Conservation (phyloP, 2,888 invertebrate species). For the Ecdyonurus torrentis region DNA sequence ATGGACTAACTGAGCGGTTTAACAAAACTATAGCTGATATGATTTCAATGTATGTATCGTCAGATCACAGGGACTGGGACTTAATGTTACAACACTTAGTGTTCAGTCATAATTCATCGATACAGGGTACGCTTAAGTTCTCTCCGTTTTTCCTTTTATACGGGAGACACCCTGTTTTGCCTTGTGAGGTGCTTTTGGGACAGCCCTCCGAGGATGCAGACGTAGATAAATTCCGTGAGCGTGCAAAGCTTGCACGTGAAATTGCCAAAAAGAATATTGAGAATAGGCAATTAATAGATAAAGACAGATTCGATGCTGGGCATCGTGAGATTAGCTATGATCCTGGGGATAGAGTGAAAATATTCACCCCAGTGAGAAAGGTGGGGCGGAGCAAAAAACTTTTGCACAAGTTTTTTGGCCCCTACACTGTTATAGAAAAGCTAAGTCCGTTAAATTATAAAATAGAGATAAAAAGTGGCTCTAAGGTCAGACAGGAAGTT, state of each 20-base stretch:
- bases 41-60: constrained; percentile 13
- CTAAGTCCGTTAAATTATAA: background rate
- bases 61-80: constrained; percentile 14
- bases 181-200: constrained; percentile 10
- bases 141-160: constrained; percentile 14
- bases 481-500: background rate
- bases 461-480: background rate
- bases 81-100: constrained; percentile 8
- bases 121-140: constrained; percentile 11
- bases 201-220: background rate
- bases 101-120: constrained; percentile 14
- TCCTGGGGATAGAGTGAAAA: background rate
- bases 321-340: background rate
- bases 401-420: background rate
- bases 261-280: background rate
- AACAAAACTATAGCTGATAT: constrained; percentile 15
- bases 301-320: background rate
- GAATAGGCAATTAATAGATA: background rate
- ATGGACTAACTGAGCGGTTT: constrained; percentile 15
- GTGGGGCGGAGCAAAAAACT: background rate
- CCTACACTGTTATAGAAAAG: background rate
- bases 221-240: background rate
- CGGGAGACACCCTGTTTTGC: constrained; percentile 12
- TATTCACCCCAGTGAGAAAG: constrained; percentile 1
- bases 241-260: background rate